These are phyloP conservation scores for Hiodon tergisus DNA, from an alignment of 2,113 vertebrate genomes.

Conservation along the genomic window DNA sequence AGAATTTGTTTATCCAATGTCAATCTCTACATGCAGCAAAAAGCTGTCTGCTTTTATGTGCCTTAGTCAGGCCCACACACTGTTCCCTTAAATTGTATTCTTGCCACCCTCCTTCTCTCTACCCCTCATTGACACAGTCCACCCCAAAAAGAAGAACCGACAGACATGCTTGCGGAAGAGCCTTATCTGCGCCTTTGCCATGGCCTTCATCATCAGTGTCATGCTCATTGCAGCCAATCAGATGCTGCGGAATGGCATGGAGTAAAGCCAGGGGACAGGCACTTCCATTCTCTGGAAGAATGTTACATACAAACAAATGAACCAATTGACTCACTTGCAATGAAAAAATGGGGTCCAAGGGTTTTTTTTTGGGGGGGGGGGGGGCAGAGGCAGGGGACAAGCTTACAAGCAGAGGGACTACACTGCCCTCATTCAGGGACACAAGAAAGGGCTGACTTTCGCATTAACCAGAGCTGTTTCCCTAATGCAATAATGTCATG, in stretches of 20 bases:
- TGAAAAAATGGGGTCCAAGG: constrained; percentile 25
- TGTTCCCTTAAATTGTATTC: constrained; percentile 7
- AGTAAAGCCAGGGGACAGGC: constrained; percentile 62
- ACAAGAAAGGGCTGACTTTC: constrained; percentile 93
- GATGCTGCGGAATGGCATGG: constrained; percentile 98
- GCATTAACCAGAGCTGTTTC: constrained; percentile 75
- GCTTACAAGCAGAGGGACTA: constrained; percentile 56
- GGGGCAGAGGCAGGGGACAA: constrained; percentile 37
- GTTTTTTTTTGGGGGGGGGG: neutral
- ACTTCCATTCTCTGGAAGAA: constrained; percentile 50
- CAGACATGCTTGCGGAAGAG: constrained; percentile 98
- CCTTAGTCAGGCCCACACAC: neutral
- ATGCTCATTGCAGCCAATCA: constrained; percentile 99
- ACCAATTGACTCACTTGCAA: constrained; percentile 33
- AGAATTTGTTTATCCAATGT: no score
- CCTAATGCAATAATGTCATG: constrained; percentile 87
- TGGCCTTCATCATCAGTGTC: constrained; percentile 99
- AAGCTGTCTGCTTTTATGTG: neutral
- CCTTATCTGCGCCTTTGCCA: constrained; percentile 97
- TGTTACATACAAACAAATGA: constrained; percentile 37
- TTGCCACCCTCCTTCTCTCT: neutral
- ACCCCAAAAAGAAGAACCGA: constrained; percentile 94
- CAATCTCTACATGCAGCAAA: no score
- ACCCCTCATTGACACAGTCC: constrained; percentile 64
- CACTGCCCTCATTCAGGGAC: constrained; percentile 84